Evolutionary conservation across 2,888 invertebrate species (phyloP).

Genomic region (Lobophora halterata): DNA sequence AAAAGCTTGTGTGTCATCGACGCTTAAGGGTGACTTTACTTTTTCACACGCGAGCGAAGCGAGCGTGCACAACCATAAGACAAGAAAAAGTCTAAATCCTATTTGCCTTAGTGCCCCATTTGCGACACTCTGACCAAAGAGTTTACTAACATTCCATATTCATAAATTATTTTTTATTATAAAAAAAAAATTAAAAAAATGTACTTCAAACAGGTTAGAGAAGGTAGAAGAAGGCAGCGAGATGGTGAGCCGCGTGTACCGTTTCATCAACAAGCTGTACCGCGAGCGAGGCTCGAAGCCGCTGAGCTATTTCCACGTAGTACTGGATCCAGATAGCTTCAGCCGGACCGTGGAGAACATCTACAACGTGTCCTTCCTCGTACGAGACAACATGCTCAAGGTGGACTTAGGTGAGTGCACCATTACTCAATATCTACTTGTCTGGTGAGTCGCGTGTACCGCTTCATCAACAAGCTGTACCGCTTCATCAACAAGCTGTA

Average conservation of each 20-base stretch:
- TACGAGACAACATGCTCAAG: slow-evolving; percentile 76
- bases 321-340: slow-evolving; percentile 82
- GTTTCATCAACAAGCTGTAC: slow-evolving; percentile 66
- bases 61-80: too few species aligned
- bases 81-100: too few species aligned
- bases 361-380: slow-evolving; percentile 83
- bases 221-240: slow-evolving; percentile 79
- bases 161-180: too few species aligned
- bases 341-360: slow-evolving; percentile 83
- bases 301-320: slow-evolving; percentile 80
- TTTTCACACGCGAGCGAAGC: too few species aligned
- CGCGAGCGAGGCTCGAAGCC: slow-evolving; percentile 48
- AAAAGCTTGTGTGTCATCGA: too few species aligned
- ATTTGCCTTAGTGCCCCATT: too few species aligned
- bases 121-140: too few species aligned
- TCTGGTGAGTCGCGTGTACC: slow-evolving; percentile 71
- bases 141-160: too few species aligned
- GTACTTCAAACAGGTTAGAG: slow-evolving; percentile 63
- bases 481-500: too few species aligned
- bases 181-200: too few species aligned
- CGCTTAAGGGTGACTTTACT: too few species aligned
- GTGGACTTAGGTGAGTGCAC: slow-evolving; percentile 70
- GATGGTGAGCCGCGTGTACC: slow-evolving; percentile 74
- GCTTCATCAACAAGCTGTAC: too few species aligned
- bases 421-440: not conserved